Evolutionary conservation across 2,113 vertebrate species (phyloP), one percentile per base, ranked within the genome.

Genomic region (Oncorhynchus nerka): DNA sequence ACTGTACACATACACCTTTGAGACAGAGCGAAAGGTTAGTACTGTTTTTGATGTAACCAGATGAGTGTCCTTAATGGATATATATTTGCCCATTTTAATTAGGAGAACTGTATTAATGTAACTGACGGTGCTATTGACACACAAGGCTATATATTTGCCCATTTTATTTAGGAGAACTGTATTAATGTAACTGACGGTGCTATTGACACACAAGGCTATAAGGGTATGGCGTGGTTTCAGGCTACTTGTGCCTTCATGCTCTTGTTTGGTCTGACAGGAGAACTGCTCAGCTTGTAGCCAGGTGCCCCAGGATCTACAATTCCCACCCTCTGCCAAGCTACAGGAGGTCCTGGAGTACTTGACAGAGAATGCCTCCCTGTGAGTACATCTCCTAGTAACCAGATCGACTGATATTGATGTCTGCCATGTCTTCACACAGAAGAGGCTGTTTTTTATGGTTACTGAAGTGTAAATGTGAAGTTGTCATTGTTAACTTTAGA

Each of bases 291-390:
- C 97, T 1, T 99, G 98, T 86, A 99, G 98, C 86, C 97, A 98
- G 4, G 95, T 98, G 66, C 97, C 97, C 51, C 97, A 99, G 77
- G 96, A 98, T 71, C 95, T 99, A 59, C 95, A 96, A 84, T 99
- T 99, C 86, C 90, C 97, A 68, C 92, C 96, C 5, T 99, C 97
- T 51, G 96, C 97, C 85, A 99, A 97, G 93, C 82, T 99, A 26
- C 97, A 99, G 87, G 97, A 99, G 71, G 94, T 99, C 76, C 92
- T 99, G 86, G 95, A 98, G 92, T 99, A 97, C 85, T 91, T 99
- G 80, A 98, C 94, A 28, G 97, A 97, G 85, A 97, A 92, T 74
- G 90, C 96, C 73, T 96, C 98, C 34, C 81, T 99, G 98, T 99
- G 93, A 98, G 98, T 95, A 13, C 26, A 67, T 4, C 24, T 13